phyloP scores from a whole-genome alignment of 2,888 invertebrate species.

The Crossocerus cetratus region DNA sequence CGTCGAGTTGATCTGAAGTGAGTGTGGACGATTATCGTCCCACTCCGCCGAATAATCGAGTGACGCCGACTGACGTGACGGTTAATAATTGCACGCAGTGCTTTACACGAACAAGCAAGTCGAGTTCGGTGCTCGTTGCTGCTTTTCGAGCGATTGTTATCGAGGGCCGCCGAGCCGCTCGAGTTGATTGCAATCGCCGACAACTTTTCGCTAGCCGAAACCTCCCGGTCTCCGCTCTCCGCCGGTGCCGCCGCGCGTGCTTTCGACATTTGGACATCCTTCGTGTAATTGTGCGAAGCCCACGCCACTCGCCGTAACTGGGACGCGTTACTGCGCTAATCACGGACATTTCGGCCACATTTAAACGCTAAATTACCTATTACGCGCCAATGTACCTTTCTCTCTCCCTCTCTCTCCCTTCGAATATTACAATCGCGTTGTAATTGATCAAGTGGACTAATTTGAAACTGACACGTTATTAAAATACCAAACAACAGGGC shows the following conservation, averaged over 20 bases:
- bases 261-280: too few relatives aligned
- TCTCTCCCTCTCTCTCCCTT: too few relatives aligned
- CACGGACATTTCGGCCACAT: conserved; percentile 47
- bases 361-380: conserved; percentile 49
- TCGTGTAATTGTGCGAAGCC: neutral
- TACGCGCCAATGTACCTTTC: conserved; percentile 44
- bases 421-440: conserved; percentile 37
- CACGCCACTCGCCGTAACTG: conserved; percentile 27
- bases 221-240: conserved; percentile 4
- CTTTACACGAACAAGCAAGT: conserved; percentile 49
- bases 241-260: too few relatives aligned
- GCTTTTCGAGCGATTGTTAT: conserved; percentile 40
- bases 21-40: conserved; percentile 48
- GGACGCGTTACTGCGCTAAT: conserved; percentile 48
- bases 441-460: conserved; percentile 37
- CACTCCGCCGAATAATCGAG: conserved; percentile 33
- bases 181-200: conserved; percentile 39
- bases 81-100: conserved; percentile 37
- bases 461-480: conserved; percentile 33
- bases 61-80: conserved; percentile 40
- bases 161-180: conserved; percentile 28
- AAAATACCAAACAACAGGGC: conserved; percentile 1
- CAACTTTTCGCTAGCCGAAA: conserved; percentile 28
- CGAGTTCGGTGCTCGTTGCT: conserved; percentile 6
- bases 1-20: conserved; percentile 44